phyloP scores from a whole-genome alignment of 1,140 invertebrate species.

The Archegozetes longisetosus region DNA sequence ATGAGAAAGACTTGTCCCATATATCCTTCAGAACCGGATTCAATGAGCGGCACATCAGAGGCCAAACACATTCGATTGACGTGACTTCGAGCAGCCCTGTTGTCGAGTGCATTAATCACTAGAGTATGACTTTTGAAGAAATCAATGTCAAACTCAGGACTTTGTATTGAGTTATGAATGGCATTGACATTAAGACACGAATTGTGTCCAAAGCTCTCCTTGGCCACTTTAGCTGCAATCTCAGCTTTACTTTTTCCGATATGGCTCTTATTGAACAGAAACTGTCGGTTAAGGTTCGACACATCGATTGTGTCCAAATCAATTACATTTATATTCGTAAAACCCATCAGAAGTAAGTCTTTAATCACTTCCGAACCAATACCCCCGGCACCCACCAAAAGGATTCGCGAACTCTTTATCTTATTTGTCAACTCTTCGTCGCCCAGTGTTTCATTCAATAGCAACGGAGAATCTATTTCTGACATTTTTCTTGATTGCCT shows the following conservation, averaged over 20 bases:
- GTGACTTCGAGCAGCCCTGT: slow-evolving; percentile 86
- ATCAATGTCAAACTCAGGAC: slow-evolving; percentile 67
- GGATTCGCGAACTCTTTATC: slow-evolving; percentile 31
- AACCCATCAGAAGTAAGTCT: slow-evolving; percentile 88
- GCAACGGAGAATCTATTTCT: neutral
- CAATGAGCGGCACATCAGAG: slow-evolving; percentile 78
- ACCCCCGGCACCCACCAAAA: slow-evolving; percentile 95
- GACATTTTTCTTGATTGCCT: too few species aligned
- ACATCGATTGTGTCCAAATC: slow-evolving; percentile 99
- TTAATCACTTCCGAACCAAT: slow-evolving; percentile 98
- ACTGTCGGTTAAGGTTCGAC: slow-evolving; percentile 97
- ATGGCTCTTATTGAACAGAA: slow-evolving; percentile 92
- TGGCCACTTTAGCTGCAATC: slow-evolving; percentile 35
- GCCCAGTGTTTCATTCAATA: slow-evolving; percentile 1
- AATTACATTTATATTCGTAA: slow-evolving; percentile 84
- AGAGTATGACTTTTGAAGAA: slow-evolving; percentile 85
- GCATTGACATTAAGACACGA: slow-evolving; percentile 3
- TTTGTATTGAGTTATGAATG: slow-evolving; percentile 28
- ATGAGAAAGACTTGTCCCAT: slow-evolving; percentile 61
- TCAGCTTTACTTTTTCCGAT: slow-evolving; percentile 86
- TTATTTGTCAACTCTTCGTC: neutral
- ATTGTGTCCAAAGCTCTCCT: slow-evolving; percentile 7
- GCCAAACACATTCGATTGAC: slow-evolving; percentile 98
- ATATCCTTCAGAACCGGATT: slow-evolving; percentile 94
- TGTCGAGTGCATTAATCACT: slow-evolving; percentile 95